Base-by-base conservation (phyloP, 2,888 invertebrate genomes). In the Plagodis dolabraria region DNA sequence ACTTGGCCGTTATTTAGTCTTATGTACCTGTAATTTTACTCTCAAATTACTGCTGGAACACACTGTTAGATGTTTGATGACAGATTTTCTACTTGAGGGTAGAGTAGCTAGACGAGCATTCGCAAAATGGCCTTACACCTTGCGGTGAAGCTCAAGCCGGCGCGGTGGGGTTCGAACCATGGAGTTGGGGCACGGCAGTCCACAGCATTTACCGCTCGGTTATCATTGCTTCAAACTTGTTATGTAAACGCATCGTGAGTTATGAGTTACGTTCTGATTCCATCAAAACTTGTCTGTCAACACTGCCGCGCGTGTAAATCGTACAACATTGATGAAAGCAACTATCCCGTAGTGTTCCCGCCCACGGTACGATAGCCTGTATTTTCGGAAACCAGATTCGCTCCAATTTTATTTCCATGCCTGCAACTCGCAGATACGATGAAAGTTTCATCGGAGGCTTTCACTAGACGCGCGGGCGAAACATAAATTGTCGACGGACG, bases 401-500 rank as follows among this genome's bases (percentile, higher is more conserved):
- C 87, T 87, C 84, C 80, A 80, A 79, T 77, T 61, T 61, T 61
- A 61, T 61, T 61, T 57, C 53, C 60, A 61, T 56, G 60, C 60
- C 60, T 61, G 60, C 60, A 61, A 46, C 43, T 38, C 60, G 60
- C 53, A 61, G 60, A 61, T 78, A 75, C 83, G 83, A 87, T 89
- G 90, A 87, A 89, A 90, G 76, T 89, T 89, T 87, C 85, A 89
- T 81, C 87, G 86, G 90, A 91, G 90, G 90, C 84, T 77, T 74
- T 78, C 80, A 81, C 77, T 90, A 86, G 91, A 91, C 89, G 86
- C 88, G 88, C 86, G 86, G 82, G 62, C 59, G 65, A 64, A 69
- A 90, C 89, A 89, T 90, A 90, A 89, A 90, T 72, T 69, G 69
- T 70, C 65, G 67, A 69, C 67, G 60, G 68, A 66, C 67, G 65